phyloP scores from a whole-genome alignment of 2,113 vertebrate species.

The Galemys pyrenaicus region DNA sequence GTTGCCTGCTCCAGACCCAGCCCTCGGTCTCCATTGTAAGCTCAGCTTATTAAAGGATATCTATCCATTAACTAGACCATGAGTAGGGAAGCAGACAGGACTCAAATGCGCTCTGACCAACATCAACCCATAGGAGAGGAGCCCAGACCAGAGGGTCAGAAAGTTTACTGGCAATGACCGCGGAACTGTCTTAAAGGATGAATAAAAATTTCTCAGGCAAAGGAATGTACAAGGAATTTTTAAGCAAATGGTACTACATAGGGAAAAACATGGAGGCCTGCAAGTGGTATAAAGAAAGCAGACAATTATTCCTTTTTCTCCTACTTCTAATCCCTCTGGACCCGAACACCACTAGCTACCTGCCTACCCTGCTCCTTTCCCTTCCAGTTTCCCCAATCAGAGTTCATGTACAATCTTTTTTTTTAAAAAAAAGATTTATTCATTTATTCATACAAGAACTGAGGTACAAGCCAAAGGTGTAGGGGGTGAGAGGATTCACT shows the following conservation, averaged over 20 bases:
- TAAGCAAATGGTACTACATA: not conserved
- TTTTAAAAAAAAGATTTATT: no score
- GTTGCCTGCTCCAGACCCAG: not conserved
- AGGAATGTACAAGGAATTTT: not conserved
- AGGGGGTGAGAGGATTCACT: no score
- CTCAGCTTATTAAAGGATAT: not conserved
- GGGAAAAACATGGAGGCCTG: not conserved
- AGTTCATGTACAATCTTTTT: not conserved
- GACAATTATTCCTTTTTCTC: not conserved
- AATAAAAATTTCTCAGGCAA: not conserved
- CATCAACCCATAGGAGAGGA: not conserved
- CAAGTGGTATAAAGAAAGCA: not conserved
- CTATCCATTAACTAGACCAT: not conserved
- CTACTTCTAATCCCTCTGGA: not conserved
- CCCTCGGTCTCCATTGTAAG: not conserved
- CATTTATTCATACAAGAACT: no score
- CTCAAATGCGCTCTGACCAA: not conserved
- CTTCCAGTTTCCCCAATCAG: not conserved
- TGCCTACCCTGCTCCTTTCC: not conserved
- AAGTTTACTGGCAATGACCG: not conserved
- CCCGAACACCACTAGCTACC: no score
- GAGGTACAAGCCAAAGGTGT: no score
- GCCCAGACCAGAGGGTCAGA: not conserved
- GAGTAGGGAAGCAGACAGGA: not conserved
- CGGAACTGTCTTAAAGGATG: not conserved